Base-by-base conservation (phyloP, 2,113 vertebrate species). In the Oryzias melastigma region DNA sequence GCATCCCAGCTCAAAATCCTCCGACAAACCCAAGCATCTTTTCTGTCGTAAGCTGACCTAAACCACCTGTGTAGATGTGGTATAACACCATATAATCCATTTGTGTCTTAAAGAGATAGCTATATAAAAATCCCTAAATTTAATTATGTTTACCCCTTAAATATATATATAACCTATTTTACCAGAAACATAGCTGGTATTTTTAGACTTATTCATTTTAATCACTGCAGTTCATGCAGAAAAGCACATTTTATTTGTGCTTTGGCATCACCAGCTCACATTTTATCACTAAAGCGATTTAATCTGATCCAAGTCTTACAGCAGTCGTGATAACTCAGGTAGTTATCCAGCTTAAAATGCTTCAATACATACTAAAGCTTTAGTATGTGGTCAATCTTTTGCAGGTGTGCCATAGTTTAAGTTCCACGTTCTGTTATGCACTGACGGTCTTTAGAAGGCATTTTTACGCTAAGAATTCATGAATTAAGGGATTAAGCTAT, bases 1-100 rank as follows among this genome's bases (percentile, higher is more conserved):
- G 78, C 43, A 80, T 69, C 80, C 78, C 75, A 80, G 69, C 55
- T 78, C 78, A 52, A 71, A 43, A 49, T 83, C 75, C 80, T 83
- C 70, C 41, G 14, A 16, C 73, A 73, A 4, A 57, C 47, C 58
- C 57, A 58, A 27, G 60, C 67, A 64, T 65, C 55, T 62, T 58
- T 57, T 71, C 68, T 77, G 56, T 71, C 59, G 24, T 62, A 66
- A 59, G 58, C 51, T 66, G 56, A 70, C 56, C 58, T 75, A 55
- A 70, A 71, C 43, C 46, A 52, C 24, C 57, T 77, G 63, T 81
- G 51, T 52, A 47, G 51, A 53, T 77, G 56, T 63, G 52, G 50
- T 70, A 46, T 68, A 41, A 77, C 67, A 62, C 63, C 51, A 73
- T 52, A 62, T 73, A 46, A 65, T 80, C 73, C 67, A 50, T 35